phyloP scores from a whole-genome alignment of 2,888 invertebrate species.

The Noctua comes region DNA sequence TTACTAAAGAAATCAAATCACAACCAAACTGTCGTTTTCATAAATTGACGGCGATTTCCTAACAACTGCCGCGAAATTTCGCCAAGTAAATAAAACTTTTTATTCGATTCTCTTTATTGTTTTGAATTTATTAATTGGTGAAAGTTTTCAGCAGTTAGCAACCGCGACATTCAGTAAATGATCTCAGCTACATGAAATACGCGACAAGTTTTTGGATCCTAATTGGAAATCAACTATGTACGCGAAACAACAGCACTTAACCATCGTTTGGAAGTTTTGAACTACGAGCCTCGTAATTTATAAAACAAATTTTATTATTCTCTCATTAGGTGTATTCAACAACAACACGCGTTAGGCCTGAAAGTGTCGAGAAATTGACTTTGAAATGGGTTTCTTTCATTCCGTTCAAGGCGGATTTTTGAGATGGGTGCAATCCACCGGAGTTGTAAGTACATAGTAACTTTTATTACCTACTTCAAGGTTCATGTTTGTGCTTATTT shows the following conservation, averaged over 20 bases:
- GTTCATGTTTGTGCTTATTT: neutral
- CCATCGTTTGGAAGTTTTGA: conserved; percentile 68
- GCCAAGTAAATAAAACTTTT: conserved; percentile 72
- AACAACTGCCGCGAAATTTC: conserved; percentile 57
- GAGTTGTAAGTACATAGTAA: neutral
- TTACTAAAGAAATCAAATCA: conserved; percentile 64
- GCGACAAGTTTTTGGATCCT: conserved; percentile 79
- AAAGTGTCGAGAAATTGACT: conserved; percentile 50
- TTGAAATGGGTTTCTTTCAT: conserved; percentile 55
- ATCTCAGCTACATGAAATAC: conserved; percentile 79
- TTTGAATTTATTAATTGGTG: conserved; percentile 76
- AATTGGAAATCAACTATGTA: conserved; percentile 83
- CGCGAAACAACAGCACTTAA: conserved; percentile 74
- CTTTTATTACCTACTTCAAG: neutral
- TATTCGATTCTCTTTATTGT: conserved; percentile 73
- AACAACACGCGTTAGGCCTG: conserved; percentile 56
- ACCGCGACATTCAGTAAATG: conserved; percentile 79
- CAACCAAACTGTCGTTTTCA: conserved; percentile 63
- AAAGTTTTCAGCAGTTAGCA: conserved; percentile 74
- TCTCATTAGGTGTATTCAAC: conserved; percentile 61
- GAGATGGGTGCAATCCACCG: conserved; percentile 12
- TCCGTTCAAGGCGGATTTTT: conserved; percentile 39
- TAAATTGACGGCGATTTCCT: conserved; percentile 59
- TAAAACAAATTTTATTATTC: conserved; percentile 69
- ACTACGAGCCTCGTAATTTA: conserved; percentile 63